These are phyloP conservation scores for Lithophane semibrunnea DNA, from an alignment of 2,888 invertebrate species.

Conservation along the genomic window DNA sequence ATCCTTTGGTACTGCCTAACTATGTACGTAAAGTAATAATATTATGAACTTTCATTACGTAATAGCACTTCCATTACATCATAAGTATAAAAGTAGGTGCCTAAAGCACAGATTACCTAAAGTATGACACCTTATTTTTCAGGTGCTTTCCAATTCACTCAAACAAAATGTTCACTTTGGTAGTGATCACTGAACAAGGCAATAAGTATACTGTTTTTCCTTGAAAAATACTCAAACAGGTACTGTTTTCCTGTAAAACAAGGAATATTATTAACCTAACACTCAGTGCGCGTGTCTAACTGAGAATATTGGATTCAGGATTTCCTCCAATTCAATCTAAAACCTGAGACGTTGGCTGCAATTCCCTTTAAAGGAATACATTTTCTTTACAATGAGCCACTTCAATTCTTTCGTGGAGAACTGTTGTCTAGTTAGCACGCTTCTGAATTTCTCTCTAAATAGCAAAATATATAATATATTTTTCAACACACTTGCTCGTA, in stretches of 20 bases:
- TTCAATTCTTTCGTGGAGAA: neutral
- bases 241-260: neutral
- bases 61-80: neutral
- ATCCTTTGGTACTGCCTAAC: too few relatives aligned
- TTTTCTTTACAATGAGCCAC: slow-evolving; percentile 4
- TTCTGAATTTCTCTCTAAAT: neutral
- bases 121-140: neutral
- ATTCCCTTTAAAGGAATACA: slow-evolving; percentile 14
- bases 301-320: slow-evolving; percentile 30
- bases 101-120: too few relatives aligned
- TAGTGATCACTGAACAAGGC: neutral
- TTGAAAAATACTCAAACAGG: neutral
- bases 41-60: neutral
- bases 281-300: neutral
- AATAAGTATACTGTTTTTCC: neutral
- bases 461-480: too few relatives aligned
- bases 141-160: neutral
- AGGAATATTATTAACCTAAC: neutral
- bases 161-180: neutral
- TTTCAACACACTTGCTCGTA: too few relatives aligned
- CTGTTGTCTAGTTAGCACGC: slow-evolving; percentile 1
- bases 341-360: slow-evolving; percentile 10
- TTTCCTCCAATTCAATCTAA: slow-evolving; percentile 35
- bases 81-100: neutral
- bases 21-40: neutral